Percentiles rank a stretch among this genome's conserved stretches.
These are phyloP conservation scores for Macrosteles quadrilineatus DNA, from an alignment of 1,140 invertebrate genomes.

Conservation along the genomic window DNA sequence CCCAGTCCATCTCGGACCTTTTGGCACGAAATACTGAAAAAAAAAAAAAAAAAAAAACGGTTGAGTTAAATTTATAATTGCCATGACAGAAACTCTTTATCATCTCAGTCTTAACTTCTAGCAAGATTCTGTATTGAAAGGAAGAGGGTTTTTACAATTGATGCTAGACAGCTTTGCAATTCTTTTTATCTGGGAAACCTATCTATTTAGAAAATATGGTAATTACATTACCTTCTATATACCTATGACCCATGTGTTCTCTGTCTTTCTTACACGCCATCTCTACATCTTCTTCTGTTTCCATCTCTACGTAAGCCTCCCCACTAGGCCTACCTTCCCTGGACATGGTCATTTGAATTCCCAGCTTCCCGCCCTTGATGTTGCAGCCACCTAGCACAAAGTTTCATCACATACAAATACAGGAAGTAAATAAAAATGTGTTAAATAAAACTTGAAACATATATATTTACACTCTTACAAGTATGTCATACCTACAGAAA, in stretches of 20 bases:
- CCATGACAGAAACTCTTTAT: too few species aligned
- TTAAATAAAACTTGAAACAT: too few species aligned
- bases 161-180: not conserved
- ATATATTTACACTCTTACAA: too few species aligned
- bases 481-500: too few species aligned
- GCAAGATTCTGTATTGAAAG: too few species aligned
- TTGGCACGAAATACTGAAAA: conserved; percentile 88
- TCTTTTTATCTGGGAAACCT: not conserved
- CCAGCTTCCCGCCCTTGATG: conserved; percentile 68
- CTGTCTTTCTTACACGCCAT: conserved; percentile 81
- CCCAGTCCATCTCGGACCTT: conserved; percentile 82
- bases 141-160: too few species aligned
- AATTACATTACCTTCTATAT: conserved; percentile 77
- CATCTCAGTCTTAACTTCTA: too few species aligned
- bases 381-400: conserved; percentile 62
- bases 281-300: conserved; percentile 75
- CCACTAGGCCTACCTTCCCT: conserved; percentile 88
- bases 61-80: too few species aligned
- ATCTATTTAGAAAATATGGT: too few species aligned
- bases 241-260: conserved; percentile 89
- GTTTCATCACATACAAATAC: too few species aligned
- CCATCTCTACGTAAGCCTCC: conserved; percentile 89
- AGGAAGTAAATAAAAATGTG: too few species aligned
- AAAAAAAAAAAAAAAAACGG: too few species aligned
- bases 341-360: conserved; percentile 85